Evolutionary conservation across 2,113 vertebrate species (phyloP).

Genomic region (Oenanthe oenanthe): DNA sequence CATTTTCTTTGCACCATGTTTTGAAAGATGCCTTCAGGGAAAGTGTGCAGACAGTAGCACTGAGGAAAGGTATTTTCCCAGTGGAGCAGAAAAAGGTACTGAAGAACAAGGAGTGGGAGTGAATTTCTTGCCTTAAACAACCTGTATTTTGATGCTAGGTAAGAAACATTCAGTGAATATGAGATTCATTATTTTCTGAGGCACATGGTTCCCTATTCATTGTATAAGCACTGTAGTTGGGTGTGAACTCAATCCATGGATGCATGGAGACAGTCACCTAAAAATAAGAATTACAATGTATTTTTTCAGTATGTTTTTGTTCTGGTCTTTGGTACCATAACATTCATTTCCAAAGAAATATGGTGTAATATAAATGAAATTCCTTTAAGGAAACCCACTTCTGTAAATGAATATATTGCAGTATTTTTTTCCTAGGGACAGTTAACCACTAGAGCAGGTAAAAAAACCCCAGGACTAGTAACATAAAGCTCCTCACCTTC

Average conservation of each 20-base stretch:
- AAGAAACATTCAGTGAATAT: not conserved
- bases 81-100: not conserved
- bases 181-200: accelerated
- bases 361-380: not conserved
- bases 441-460: not conserved
- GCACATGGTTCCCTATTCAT: not conserved
- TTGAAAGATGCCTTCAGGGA: not conserved
- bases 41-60: not conserved
- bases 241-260: not conserved
- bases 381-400: not conserved
- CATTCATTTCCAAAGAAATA: not conserved
- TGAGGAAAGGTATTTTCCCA: not conserved
- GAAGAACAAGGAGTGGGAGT: not conserved
- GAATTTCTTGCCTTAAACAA: not conserved
- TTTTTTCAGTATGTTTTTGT: not conserved
- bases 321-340: not conserved
- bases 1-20: not conserved
- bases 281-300: not conserved
- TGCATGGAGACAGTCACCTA: not conserved
- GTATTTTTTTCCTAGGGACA: not conserved
- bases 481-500: not conserved
- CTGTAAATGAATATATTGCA: not conserved
- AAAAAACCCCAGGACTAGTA: not conserved
- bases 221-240: not conserved
- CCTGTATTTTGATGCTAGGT: not conserved